phyloP scores from a whole-genome alignment of 2,797 vertebrate species.

The Cyclopterus lumpus region DNA sequence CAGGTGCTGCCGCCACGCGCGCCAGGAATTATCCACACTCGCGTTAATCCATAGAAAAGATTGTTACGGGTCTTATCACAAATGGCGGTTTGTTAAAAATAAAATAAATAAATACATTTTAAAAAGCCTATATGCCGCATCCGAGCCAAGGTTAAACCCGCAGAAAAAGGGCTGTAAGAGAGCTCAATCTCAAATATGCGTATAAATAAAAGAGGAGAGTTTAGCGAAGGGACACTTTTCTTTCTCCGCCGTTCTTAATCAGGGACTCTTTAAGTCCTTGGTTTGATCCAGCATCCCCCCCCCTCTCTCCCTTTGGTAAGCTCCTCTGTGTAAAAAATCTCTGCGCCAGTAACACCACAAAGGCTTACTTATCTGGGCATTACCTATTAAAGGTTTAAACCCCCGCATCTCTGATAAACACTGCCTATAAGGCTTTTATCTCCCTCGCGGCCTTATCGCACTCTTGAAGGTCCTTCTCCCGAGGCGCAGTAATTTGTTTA shows the following conservation, averaged over 20 bases:
- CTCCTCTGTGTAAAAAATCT: slow-evolving; percentile 83
- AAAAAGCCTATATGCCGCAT: slow-evolving; percentile 26
- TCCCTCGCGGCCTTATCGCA: slow-evolving; percentile 80
- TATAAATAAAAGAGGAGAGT: slow-evolving; percentile 68
- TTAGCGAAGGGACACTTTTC: slow-evolving; percentile 68
- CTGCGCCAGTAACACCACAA: slow-evolving; percentile 84
- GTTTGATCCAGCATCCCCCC: slow-evolving; percentile 70
- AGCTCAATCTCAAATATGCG: slow-evolving; percentile 56
- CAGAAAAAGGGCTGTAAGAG: slow-evolving; percentile 21
- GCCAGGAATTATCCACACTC: slow-evolving; percentile 51
- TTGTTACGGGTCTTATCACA: slow-evolving; percentile 74
- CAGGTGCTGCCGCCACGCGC: slow-evolving; percentile 64
- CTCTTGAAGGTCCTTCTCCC: slow-evolving; percentile 85
- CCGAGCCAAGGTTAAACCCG: slow-evolving; percentile 58
- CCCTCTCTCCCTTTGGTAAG: slow-evolving; percentile 70
- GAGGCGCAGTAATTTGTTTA: slow-evolving; percentile 86
- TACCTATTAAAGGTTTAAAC: slow-evolving; percentile 90
- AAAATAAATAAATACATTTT: not conserved
- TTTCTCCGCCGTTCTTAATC: slow-evolving; percentile 64
- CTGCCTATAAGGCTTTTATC: slow-evolving; percentile 86
- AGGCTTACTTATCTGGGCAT: slow-evolving; percentile 88
- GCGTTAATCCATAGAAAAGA: slow-evolving; percentile 75
- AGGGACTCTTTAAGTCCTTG: slow-evolving; percentile 69
- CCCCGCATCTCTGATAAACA: slow-evolving; percentile 85
- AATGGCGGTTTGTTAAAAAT: slow-evolving; percentile 61